A percentile compares a stretch with the other conserved stretches of the same genome.
Conservation (phyloP, 2,113 vertebrate genomes). For the Ornithorhynchus anatinus region DNA sequence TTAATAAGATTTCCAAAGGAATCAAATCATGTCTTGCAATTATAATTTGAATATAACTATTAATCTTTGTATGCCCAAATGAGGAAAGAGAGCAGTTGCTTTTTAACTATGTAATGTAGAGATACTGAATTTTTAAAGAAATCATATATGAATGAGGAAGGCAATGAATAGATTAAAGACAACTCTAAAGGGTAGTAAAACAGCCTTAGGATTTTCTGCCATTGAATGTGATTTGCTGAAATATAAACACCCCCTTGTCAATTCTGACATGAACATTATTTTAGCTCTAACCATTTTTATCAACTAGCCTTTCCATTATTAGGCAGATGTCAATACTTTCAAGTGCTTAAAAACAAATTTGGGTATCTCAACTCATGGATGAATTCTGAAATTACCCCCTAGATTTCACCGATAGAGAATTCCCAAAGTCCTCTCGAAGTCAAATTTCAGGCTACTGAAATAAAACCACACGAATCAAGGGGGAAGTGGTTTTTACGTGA, state of each 20-base stretch:
- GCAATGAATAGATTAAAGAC: constrained; percentile 6
- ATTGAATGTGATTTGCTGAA: constrained; percentile 54
- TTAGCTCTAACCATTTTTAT: constrained; percentile 59
- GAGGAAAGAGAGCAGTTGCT: constrained; percentile 7
- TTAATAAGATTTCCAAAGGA: constrained; percentile 24
- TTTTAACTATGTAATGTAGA: neutral
- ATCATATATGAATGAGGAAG: neutral
- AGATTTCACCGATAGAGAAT: neutral
- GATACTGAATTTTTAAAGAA: neutral
- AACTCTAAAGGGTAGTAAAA: constrained; percentile 24
- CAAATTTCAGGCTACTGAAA: too few relatives aligned
- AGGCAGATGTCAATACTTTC: constrained; percentile 44
- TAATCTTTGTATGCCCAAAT: constrained; percentile 10
- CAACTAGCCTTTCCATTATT: too few relatives aligned
- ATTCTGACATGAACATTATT: constrained; percentile 54
- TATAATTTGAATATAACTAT: constrained; percentile 11
- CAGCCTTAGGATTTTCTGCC: constrained; percentile 36
- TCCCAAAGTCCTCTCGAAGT: too few relatives aligned
- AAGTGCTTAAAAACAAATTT: constrained; percentile 10
- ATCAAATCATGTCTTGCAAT: constrained; percentile 13
- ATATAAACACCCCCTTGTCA: constrained; percentile 58
- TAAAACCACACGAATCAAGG: neutral
- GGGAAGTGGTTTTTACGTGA: neutral
- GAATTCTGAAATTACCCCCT: neutral
- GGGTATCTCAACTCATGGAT: neutral